Evolutionary conservation across 92 coral and sea anemone genomes (phyloP), one percentile per base, ranked within the genome.

Genomic region (Epizoanthus illoricatus): DNA sequence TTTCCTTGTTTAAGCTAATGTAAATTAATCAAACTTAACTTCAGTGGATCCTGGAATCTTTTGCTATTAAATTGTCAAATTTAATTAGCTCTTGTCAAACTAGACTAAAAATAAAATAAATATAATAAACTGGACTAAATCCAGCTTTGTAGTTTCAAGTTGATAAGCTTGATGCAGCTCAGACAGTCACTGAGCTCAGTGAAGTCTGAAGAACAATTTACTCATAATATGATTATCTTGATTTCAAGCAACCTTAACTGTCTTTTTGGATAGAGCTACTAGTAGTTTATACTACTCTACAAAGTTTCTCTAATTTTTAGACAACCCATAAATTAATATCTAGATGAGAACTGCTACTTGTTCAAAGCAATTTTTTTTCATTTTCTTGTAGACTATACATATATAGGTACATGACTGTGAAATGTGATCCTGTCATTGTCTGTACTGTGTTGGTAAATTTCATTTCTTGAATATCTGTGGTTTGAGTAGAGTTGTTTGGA

Each of bases 381-480:
- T 45, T 45, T 45, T 45, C 49, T 3, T 42, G 47, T 42, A 3
- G 5, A 42, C 5, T 42, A 49, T 49, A 7, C 55, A n/a, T 7
- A 49, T 49, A 7, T 3, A 6, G 6, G 12, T 5, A 52, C 56
- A 11, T 52, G 15, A 52, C 56, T 52, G 56, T 52, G 56, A 52
- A 52, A 52, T 52, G 28, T 39, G 39, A 13, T 36, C 71, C 49
- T 13, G 52, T 13, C n/a, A 39, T 45, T 68, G 73, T 15, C 9
- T 68, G 40, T 5, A 33, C 40, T 7, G 6, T 43, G 28, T 33
- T 18, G 17, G 52, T 33, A 33, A 68, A 11, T 4, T 7, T 36
- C 73, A 68, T 68, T 23, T 39, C 73, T 36, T 39, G 73, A 68
- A 68, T 68, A 68, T 13, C 15, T 68, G 73, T 68, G 73, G 73